Base-by-base conservation (phyloP, 1,140 invertebrate species). In the Drosophila micromelanica region DNA sequence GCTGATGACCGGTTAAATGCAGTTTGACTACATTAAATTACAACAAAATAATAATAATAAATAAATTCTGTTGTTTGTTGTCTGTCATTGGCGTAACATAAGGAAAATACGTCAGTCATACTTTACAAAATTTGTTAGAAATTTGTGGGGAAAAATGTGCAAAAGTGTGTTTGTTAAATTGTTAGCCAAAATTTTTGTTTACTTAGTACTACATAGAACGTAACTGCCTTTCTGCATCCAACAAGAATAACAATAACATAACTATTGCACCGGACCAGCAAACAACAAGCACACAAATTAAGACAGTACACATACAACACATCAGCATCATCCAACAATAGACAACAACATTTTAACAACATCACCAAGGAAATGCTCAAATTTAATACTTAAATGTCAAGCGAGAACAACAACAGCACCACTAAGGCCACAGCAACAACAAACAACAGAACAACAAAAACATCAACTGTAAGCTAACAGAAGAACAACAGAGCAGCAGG, bases 141-240 rank as follows among this genome's bases (percentile, higher is more conserved):
- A 56, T 69, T 62, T 62, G 49, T 69, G 70, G 69, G 85, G 52
- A 89, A 89, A 73, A 87, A 80, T 89, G 76, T 89, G 76, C 69
- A 80, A 87, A 77, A 77, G 85, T 89, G 84, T 87, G 79, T 82
- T 80, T 84, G 79, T 89, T 67, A 82, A 87, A 87, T 76, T 79
- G 82, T 87, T 82, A 82, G 78, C 76, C 82, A 87, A 87, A 87
- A 89, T 76, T 89, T 76, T 89, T 89, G 85, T 87, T 84, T 79
- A 89, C 75, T 27, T 82, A 87, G 72, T 87, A 78, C 78, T 78
- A 76, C 67, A 68, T 78, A 85, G 77, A 76, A 64, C 78, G 48
- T 74, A 63, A 69, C 67, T 84, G 75, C 62, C 67, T 78, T 78
- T 77, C 52, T 43, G 63, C 30, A 80, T 46, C 61, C 49, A 64